These are phyloP conservation scores for Galerucella pusilla DNA, from an alignment of 2,888 invertebrate species.

Conservation along the genomic window DNA sequence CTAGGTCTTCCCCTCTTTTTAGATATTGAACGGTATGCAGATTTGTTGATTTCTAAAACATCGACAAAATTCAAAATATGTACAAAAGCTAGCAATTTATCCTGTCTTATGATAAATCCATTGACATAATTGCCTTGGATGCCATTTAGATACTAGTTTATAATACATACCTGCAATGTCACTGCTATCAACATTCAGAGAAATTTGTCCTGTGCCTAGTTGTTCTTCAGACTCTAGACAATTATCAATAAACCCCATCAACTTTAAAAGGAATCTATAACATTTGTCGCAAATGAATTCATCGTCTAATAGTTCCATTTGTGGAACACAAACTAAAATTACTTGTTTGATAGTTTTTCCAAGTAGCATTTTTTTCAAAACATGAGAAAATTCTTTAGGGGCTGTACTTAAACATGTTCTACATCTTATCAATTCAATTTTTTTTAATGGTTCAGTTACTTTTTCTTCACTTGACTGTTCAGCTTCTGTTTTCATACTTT, in stretches of 20 bases:
- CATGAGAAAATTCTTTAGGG: conserved; percentile 4
- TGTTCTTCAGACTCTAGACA: conserved; percentile 30
- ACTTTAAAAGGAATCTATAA: conserved; percentile 23
- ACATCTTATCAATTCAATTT: conserved; percentile 22
- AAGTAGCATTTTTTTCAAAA: conserved; percentile 23
- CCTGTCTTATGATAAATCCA: too few relatives aligned
- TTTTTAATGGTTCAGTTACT: conserved; percentile 1
- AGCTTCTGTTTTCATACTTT: neutral
- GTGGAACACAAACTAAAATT: conserved; percentile 31
- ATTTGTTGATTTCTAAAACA: neutral
- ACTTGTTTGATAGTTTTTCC: conserved; percentile 33
- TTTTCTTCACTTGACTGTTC: neutral
- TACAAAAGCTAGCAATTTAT: too few relatives aligned
- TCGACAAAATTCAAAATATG: neutral
- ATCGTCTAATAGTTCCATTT: conserved; percentile 29
- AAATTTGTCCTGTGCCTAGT: conserved; percentile 22
- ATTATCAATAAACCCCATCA: conserved; percentile 22
- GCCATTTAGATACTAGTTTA: neutral
- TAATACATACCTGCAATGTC: conserved; percentile 5
- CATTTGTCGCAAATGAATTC: conserved; percentile 34
- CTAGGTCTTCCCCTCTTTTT: conserved; percentile 1
- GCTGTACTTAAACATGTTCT: conserved; percentile 35
- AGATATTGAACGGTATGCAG: neutral
- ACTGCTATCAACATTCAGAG: conserved; percentile 9
- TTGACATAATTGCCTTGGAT: neutral